Evolutionary conservation across 2,113 vertebrate species (phyloP).

Genomic region (Corythoichthys haematopterus): DNA sequence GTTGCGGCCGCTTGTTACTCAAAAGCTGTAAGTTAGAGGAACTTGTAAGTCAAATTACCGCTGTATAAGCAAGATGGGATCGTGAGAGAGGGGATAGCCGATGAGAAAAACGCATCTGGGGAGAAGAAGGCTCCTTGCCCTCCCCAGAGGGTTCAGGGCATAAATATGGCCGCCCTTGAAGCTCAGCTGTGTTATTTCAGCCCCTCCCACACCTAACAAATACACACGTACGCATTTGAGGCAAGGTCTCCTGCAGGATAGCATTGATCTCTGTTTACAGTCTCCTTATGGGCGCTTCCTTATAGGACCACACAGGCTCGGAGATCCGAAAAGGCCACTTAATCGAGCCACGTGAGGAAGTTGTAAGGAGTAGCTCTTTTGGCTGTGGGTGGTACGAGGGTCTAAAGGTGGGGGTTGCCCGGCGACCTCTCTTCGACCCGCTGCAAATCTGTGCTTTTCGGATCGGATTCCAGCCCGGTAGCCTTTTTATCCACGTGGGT

Average conservation of each 20-base stretch:
- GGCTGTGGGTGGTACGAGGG: constrained; percentile 38
- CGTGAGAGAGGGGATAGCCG: constrained; percentile 5
- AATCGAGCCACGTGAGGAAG: constrained; percentile 8
- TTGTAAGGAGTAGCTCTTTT: constrained; percentile 23
- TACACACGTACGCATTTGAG: constrained; percentile 44
- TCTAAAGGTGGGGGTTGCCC: constrained; percentile 25
- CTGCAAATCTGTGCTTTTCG: constrained; percentile 36
- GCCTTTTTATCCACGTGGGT: constrained; percentile 27
- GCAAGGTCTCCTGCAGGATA: constrained; percentile 61
- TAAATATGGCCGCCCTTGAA: constrained; percentile 56
- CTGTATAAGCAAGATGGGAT: neutral
- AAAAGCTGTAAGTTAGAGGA: too few relatives aligned
- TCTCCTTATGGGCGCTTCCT: constrained; percentile 64
- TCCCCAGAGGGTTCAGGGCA: constrained; percentile 37
- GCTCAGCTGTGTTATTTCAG: constrained; percentile 66
- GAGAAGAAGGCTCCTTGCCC: constrained; percentile 38
- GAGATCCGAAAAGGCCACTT: constrained; percentile 32
- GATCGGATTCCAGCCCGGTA: constrained; percentile 49
- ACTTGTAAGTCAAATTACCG: constrained; percentile 3
- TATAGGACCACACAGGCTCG: constrained; percentile 62
- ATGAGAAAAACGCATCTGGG: constrained; percentile 41
- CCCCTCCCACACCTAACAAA: constrained; percentile 48
- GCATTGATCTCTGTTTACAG: constrained; percentile 67
- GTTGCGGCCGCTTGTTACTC: too few relatives aligned
- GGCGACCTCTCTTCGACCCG: constrained; percentile 35